Conservation (phyloP, 2,113 vertebrate genomes). For the Xenopus tropicalis region DNA sequence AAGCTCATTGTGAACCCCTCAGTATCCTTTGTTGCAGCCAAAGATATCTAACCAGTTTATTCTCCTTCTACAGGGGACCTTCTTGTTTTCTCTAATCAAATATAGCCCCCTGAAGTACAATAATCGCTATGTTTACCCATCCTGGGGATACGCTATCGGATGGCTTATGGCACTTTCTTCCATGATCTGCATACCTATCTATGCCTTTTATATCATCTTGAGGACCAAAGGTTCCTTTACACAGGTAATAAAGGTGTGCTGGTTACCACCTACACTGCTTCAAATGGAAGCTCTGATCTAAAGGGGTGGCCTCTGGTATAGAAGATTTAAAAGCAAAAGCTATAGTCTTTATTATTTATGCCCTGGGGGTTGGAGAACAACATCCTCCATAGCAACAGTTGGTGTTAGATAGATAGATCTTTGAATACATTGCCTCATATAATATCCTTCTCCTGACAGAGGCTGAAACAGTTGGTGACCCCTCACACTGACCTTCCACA, state of each 20-base stretch:
- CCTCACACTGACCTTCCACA: conserved; percentile 62
- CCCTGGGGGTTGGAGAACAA: no score
- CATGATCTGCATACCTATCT: conserved; percentile 81
- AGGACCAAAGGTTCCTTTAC: conserved; percentile 74
- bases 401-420: not conserved
- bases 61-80: conserved; percentile 67
- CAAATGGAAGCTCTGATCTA: no score
- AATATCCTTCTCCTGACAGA: conserved; percentile 51
- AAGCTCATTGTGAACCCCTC: no score
- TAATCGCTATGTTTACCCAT: conserved; percentile 79
- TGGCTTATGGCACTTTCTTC: conserved; percentile 86
- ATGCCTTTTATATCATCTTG: conserved; percentile 69
- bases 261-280: no score
- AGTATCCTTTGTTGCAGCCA: no score
- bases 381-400: no score
- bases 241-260: conserved; percentile 65
- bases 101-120: conserved; percentile 87
- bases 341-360: no score
- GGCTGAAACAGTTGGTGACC: conserved; percentile 58
- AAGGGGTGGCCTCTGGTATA: no score
- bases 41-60: no score
- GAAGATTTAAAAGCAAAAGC: no score
- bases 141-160: conserved; percentile 81
- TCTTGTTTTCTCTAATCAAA: conserved; percentile 87
- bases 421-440: no score